Conservation (phyloP, 2,888 invertebrate genomes). For the Dilophus febrilis region DNA sequence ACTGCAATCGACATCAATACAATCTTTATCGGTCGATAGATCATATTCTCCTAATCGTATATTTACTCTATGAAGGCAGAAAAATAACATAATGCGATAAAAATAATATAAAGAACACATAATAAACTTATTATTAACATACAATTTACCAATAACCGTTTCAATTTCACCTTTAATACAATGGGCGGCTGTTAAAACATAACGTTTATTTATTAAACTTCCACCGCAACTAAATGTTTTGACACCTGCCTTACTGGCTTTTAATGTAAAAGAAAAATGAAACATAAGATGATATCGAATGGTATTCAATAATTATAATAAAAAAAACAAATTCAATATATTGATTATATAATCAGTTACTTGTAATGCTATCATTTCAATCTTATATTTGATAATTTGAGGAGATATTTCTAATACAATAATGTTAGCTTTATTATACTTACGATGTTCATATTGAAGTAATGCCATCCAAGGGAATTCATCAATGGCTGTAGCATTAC, state of each 20-base stretch:
- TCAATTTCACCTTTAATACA: conserved; percentile 7
- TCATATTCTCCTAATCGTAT: conserved; percentile 24
- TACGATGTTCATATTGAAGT: conserved; percentile 47
- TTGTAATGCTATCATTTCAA: too few relatives aligned
- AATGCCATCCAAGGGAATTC: conserved; percentile 56
- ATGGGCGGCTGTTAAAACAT: conserved; percentile 52
- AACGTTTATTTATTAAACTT: conserved; percentile 45
- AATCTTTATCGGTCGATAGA: conserved; percentile 18
- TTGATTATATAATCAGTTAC: too few relatives aligned
- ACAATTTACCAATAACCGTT: conserved; percentile 5
- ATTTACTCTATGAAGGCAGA: conserved; percentile 13
- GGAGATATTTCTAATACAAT: too few relatives aligned
- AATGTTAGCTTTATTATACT: too few relatives aligned
- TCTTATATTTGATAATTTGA: too few relatives aligned
- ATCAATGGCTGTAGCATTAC: conserved; percentile 38
- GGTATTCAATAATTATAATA: too few relatives aligned
- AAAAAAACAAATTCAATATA: too few relatives aligned
- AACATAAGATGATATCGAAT: too few relatives aligned
- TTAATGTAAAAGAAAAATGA: too few relatives aligned
- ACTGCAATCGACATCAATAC: conserved; percentile 41
- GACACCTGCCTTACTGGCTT: neutral
- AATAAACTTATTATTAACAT: conserved; percentile 11
- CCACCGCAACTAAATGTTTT: conserved; percentile 44
- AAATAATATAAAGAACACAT: neutral
- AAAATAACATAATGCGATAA: neutral